These are phyloP conservation scores for Trichopoda pennipes DNA, from an alignment of 2,888 invertebrate genomes.

Conservation along the genomic window DNA sequence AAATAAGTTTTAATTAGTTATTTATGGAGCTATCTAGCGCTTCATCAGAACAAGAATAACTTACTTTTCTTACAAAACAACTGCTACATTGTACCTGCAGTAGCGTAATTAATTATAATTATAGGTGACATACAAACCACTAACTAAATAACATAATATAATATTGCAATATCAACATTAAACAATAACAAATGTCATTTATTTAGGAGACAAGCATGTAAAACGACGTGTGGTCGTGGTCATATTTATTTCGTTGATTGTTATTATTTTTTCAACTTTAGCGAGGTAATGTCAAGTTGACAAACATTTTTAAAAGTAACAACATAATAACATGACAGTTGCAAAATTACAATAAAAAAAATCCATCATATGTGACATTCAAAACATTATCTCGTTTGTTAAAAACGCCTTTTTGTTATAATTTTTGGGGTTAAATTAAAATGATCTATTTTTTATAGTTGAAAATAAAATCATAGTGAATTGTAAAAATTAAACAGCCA, in stretches of 20 bases:
- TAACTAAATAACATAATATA: background rate
- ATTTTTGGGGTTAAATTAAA: background rate
- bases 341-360: background rate
- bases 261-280: constrained; percentile 48
- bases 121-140: background rate
- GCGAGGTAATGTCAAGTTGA: constrained; percentile 65
- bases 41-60: too few relatives aligned
- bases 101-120: too few relatives aligned
- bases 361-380: constrained; percentile 72
- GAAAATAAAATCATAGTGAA: too few relatives aligned
- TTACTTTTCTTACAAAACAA: too few relatives aligned
- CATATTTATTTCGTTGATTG: constrained; percentile 13
- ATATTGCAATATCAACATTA: background rate
- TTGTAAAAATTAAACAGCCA: too few relatives aligned
- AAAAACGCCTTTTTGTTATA: background rate
- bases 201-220: background rate
- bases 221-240: constrained; percentile 25
- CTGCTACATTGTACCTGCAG: too few relatives aligned
- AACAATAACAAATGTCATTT: background rate
- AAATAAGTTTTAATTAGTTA: too few relatives aligned
- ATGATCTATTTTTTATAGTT: too few relatives aligned
- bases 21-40: too few relatives aligned
- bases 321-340: background rate
- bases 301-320: constrained; percentile 40
- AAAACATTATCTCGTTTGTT: constrained; percentile 26